Conservation (phyloP, 2,888 invertebrate species). For the Emmelina monodactyla region DNA sequence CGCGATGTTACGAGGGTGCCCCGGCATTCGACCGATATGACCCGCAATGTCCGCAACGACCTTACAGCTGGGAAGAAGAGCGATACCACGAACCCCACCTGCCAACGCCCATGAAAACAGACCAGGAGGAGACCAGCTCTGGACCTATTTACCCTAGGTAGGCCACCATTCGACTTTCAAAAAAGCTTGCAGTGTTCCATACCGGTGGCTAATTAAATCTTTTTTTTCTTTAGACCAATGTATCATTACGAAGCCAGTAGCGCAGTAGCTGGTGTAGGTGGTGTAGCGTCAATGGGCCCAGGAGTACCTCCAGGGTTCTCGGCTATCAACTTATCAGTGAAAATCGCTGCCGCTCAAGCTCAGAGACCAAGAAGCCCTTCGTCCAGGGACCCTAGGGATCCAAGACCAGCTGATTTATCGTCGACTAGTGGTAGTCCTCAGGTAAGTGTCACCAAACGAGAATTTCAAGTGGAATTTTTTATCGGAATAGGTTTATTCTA, state of each 20-base stretch:
- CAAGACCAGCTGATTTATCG: slow-evolving; percentile 83
- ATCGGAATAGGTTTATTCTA: too few species aligned
- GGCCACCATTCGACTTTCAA: slow-evolving; percentile 18
- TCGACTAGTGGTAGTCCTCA: slow-evolving; percentile 90
- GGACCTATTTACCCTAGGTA: slow-evolving; percentile 80
- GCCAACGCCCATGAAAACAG: slow-evolving; percentile 73
- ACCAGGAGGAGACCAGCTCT: slow-evolving; percentile 71
- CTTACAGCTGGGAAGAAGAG: slow-evolving; percentile 67
- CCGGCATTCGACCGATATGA: slow-evolving; percentile 63
- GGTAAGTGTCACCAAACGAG: slow-evolving; percentile 62
- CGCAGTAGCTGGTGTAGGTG: slow-evolving; percentile 65
- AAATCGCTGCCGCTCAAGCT: slow-evolving; percentile 79
- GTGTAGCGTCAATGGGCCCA: slow-evolving; percentile 71
- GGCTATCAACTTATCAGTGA: slow-evolving; percentile 85
- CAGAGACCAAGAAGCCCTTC: slow-evolving; percentile 77
- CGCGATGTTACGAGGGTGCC: slow-evolving; percentile 59
- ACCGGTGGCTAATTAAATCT: background rate
- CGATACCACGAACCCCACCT: slow-evolving; percentile 66
- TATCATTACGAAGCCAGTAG: slow-evolving; percentile 77
- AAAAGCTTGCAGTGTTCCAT: background rate
- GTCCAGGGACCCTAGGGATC: slow-evolving; percentile 78
- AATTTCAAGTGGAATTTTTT: too few species aligned
- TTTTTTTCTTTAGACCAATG: slow-evolving; percentile 68
- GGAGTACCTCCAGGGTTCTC: slow-evolving; percentile 79
- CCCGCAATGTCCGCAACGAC: slow-evolving; percentile 56